phyloP scores from a whole-genome alignment of 2,888 invertebrate genomes.

The Drosophila tripunctata region DNA sequence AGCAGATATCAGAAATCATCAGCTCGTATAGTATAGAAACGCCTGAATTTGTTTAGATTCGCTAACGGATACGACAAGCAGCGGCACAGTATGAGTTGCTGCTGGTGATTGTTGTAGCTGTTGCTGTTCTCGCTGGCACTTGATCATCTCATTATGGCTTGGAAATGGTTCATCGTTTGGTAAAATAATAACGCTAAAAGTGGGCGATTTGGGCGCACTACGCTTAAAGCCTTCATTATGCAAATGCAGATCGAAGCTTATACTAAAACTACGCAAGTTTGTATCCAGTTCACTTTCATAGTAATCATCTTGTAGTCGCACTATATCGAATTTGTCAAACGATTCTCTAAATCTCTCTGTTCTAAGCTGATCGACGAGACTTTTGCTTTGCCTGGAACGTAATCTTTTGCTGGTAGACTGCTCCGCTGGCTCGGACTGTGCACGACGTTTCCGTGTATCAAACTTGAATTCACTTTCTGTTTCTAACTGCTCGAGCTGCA shows the following conservation, averaged over 20 bases:
- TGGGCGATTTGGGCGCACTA: slow-evolving; percentile 73
- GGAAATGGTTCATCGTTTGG: slow-evolving; percentile 71
- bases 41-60: slow-evolving; percentile 83
- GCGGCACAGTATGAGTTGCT: slow-evolving; percentile 63
- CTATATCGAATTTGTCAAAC: slow-evolving; percentile 78
- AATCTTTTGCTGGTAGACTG: slow-evolving; percentile 27
- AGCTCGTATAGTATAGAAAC: slow-evolving; percentile 82
- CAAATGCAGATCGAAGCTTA: slow-evolving; percentile 80
- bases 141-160: slow-evolving; percentile 69
- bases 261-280: slow-evolving; percentile 41
- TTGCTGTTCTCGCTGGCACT: slow-evolving; percentile 64
- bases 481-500: not conserved
- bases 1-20: slow-evolving; percentile 40
- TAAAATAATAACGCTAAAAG: slow-evolving; percentile 76
- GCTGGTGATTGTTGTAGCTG: too few species aligned
- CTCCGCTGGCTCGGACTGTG: not conserved
- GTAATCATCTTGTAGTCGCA: slow-evolving; percentile 51
- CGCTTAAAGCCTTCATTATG: slow-evolving; percentile 78
- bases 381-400: slow-evolving; percentile 24
- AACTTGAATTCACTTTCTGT: slow-evolving; percentile 40
- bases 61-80: slow-evolving; percentile 82
- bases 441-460: slow-evolving; percentile 61
- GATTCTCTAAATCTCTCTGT: slow-evolving; percentile 68
- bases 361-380: slow-evolving; percentile 76
- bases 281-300: not conserved